Evolutionary conservation across 2,888 invertebrate genomes (phyloP), one percentile per base, ranked within the genome.

Genomic region (Mythimna lalbum): DNA sequence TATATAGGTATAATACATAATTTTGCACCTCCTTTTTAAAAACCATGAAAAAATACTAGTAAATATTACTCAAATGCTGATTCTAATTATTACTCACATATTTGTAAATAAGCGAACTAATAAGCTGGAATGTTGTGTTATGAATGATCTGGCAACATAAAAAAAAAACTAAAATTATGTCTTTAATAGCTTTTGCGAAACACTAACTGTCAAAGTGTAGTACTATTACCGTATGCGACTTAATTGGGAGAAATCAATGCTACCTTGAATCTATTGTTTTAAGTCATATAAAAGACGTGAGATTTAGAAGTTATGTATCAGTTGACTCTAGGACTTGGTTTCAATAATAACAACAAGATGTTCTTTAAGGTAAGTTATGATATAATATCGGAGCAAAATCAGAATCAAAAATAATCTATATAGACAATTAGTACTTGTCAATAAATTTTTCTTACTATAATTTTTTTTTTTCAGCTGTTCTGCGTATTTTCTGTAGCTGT

Each of bases 181-280:
- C 12, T 59, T 55, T 70, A 39, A 76, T 66, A 49, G 72, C n/a
- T 49, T 76, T 76, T 73, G 60, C 55, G 59, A 60, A 39, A 69
- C 31, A 5, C 12, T 31, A 39, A 52, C 62, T 52, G 43, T 47
- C 55, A 57, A 73, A 57, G 21, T 65, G 63, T 68, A 78, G 69
- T 59, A 63, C 60, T 31, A 23, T 64, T 63, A 69, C 52, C 55
- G 56, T 71, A 39, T 53, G 7, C 66, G 17, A 49, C 53, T 61
- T 73, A 67, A 72, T 68, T 70, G 57, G 59, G 74, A 76, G 81
- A 84, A 84, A 83, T 73, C 74, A 72, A 73, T 80, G 49, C 71
- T 76, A 77, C 82, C 82, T 82, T 82, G 84, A 65, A 36, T 69
- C 27, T 33, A 23, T 59, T 64, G 69, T 69, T 79, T 52, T 55